Conservation (phyloP, 2,113 vertebrate genomes). For the Beaufortia kweichowensis region DNA sequence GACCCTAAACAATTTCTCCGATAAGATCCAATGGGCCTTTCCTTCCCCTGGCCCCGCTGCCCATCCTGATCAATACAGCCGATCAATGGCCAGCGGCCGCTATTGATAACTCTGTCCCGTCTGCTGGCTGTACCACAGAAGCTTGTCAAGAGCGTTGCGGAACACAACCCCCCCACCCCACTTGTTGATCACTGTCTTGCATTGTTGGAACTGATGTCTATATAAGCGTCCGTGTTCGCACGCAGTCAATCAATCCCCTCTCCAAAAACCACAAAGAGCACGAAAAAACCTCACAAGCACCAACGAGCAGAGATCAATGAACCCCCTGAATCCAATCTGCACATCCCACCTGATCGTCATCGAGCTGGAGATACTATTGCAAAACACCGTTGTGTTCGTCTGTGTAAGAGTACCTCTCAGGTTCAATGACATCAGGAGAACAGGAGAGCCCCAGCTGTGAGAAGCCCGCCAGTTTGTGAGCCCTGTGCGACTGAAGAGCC, state of each 20-base stretch:
- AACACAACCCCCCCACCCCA: constrained; percentile 8
- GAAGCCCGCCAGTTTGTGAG: constrained; percentile 5
- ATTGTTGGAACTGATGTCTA: not conserved
- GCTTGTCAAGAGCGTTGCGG: constrained; percentile 39
- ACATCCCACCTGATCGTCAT: constrained; percentile 42
- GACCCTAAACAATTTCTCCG: constrained; percentile 63
- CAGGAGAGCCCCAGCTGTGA: constrained; percentile 46
- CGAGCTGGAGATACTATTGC: constrained; percentile 8
- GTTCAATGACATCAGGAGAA: constrained; percentile 47
- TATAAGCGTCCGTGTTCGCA: constrained; percentile 21
- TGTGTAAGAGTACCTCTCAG: constrained; percentile 34
- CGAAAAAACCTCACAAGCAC: not conserved
- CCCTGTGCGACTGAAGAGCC: constrained; percentile 43
- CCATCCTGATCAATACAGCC: constrained; percentile 67
- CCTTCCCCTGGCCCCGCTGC: constrained; percentile 58
- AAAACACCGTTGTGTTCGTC: constrained; percentile 34
- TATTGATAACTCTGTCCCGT: constrained; percentile 68
- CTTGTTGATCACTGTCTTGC: constrained; percentile 46
- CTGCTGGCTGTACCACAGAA: constrained; percentile 52
- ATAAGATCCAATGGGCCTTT: constrained; percentile 54
- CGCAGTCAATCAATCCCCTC: not conserved
- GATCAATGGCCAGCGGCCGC: constrained; percentile 68
- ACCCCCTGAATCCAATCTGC: constrained; percentile 41
- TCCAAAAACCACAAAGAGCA: constrained; percentile 18
- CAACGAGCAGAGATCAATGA: constrained; percentile 21